These are phyloP conservation scores for Platalea minor DNA, from an alignment of 2,797 vertebrate genomes.

Conservation along the genomic window DNA sequence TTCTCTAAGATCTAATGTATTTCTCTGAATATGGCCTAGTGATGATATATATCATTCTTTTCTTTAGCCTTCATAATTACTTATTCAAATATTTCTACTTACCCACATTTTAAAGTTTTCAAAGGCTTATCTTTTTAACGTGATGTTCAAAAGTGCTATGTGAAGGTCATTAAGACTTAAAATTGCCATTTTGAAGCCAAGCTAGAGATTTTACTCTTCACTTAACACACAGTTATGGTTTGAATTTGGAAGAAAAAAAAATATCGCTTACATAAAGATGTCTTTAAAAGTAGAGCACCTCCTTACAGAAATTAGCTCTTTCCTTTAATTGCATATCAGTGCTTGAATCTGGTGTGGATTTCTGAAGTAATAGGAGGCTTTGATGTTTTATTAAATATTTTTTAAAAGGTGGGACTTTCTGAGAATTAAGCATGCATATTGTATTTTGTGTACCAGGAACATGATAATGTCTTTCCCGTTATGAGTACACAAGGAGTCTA, in stretches of 20 bases:
- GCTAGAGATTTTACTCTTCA: slow-evolving; percentile 66
- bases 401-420: slow-evolving; percentile 71
- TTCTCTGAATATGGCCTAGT: background rate
- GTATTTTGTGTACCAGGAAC: slow-evolving; percentile 61
- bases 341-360: slow-evolving; percentile 66
- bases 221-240: slow-evolving; percentile 20
- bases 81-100: slow-evolving; percentile 73
- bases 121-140: slow-evolving; percentile 72
- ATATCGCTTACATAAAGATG: slow-evolving; percentile 41
- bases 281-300: slow-evolving; percentile 69
- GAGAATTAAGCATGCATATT: slow-evolving; percentile 57
- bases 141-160: slow-evolving; percentile 65
- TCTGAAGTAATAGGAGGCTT: slow-evolving; percentile 70
- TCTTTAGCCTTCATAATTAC: slow-evolving; percentile 41
- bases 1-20: slow-evolving; percentile 24
- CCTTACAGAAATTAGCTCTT: slow-evolving; percentile 72
- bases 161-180: slow-evolving; percentile 72
- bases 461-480: slow-evolving; percentile 58
- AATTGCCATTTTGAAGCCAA: slow-evolving; percentile 71
- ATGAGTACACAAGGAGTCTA: slow-evolving; percentile 30
- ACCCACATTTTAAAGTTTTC: slow-evolving; percentile 62
- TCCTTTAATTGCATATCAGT: slow-evolving; percentile 74
- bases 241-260: slow-evolving; percentile 34
- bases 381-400: slow-evolving; percentile 78
- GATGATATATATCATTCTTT: slow-evolving; percentile 31